These are phyloP conservation scores for Hoplostethus atlanticus DNA, from an alignment of 2,797 vertebrate species.

Conservation along the genomic window DNA sequence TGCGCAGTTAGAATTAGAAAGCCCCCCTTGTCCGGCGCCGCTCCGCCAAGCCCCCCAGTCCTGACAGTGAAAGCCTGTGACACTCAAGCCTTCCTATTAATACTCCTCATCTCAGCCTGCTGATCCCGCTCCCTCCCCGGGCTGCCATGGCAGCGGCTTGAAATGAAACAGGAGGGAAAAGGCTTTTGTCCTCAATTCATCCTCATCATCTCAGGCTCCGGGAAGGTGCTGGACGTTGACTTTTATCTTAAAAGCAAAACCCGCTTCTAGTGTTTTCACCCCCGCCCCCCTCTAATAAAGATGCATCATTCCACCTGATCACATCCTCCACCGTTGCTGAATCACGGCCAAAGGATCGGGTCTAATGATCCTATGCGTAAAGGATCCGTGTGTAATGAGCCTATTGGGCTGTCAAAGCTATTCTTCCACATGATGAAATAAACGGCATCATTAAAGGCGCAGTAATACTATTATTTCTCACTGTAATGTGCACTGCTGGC, in stretches of 20 bases:
- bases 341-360: neutral
- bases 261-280: too few species aligned
- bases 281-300: too few species aligned
- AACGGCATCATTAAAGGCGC: neutral
- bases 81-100: constrained; percentile 85
- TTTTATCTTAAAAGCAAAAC: too few species aligned
- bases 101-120: constrained; percentile 67
- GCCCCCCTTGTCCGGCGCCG: constrained; percentile 66
- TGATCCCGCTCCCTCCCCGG: constrained; percentile 16
- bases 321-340: too few species aligned
- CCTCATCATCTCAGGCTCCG: neutral
- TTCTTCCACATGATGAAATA: neutral
- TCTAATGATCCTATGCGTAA: constrained; percentile 9
- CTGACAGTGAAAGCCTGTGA: constrained; percentile 73
- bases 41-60: constrained; percentile 72
- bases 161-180: constrained; percentile 3
- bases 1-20: constrained; percentile 66
- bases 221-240: neutral
- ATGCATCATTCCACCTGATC: too few species aligned
- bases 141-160: too few species aligned
- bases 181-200: neutral
- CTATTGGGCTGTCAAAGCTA: neutral
- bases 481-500: too few species aligned
- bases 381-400: neutral
- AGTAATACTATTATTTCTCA: too few species aligned